These are phyloP conservation scores for Mesembrinibis cayennensis DNA, from an alignment of 2,113 vertebrate genomes.

Conservation along the genomic window DNA sequence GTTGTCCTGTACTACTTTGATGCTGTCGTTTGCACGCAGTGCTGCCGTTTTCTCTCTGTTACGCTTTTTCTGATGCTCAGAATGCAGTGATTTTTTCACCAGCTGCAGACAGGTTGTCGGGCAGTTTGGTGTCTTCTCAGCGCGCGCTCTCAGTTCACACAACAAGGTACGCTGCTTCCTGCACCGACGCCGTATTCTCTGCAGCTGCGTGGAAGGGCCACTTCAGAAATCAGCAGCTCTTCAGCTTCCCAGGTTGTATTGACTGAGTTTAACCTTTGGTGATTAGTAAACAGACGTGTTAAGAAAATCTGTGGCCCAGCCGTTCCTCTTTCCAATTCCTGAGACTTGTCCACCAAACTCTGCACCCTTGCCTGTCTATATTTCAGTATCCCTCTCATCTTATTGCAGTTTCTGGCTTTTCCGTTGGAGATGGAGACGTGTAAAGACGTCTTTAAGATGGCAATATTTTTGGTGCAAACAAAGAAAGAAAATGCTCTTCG, in stretches of 20 bases:
- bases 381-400: not conserved
- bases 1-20: not conserved
- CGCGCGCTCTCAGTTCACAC: accelerated
- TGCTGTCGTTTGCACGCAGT: not conserved
- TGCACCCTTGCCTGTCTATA: too few relatives aligned
- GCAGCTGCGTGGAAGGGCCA: not conserved
- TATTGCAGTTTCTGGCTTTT: not conserved
- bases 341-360: not conserved
- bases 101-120: not conserved
- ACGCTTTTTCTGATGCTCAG: not conserved
- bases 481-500: not conserved
- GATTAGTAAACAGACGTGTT: not conserved
- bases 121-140: not conserved
- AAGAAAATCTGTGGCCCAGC: not conserved
- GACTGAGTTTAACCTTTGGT: not conserved
- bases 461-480: not conserved
- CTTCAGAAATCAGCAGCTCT: not conserved
- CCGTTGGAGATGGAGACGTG: not conserved
- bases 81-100: not conserved
- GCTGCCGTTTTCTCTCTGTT: not conserved
- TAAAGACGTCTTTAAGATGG: not conserved
- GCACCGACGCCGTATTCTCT: accelerated
- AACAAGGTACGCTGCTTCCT: not conserved
- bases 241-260: not conserved
- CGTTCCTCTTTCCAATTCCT: not conserved